These are phyloP conservation scores for Pterobdella sp. DNA, from an alignment of 2,888 invertebrate genomes.

Conservation along the genomic window DNA sequence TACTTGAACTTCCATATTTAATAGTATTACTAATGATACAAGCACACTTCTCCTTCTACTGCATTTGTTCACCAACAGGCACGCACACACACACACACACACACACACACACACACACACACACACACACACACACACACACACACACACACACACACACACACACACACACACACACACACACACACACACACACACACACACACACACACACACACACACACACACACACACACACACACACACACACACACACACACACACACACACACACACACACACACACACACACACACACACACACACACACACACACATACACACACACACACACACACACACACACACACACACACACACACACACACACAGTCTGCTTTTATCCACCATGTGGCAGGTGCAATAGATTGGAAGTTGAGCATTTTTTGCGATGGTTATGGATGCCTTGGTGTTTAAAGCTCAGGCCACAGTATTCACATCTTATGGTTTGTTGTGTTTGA, in stretches of 20 bases:
- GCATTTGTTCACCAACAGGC: neutral
- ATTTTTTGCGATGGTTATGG: too few species aligned
- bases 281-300: conserved; percentile 19
- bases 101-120: conserved; percentile 13
- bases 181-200: conserved; percentile 16
- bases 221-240: conserved; percentile 18
- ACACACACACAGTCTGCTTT: neutral
- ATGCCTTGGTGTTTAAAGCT: too few species aligned
- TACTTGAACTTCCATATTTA: too few species aligned
- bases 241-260: conserved; percentile 20
- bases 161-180: conserved; percentile 18
- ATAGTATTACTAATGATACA: too few species aligned
- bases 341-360: conserved; percentile 16
- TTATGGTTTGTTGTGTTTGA: too few species aligned
- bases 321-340: conserved; percentile 12
- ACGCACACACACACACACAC: conserved; percentile 13
- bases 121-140: conserved; percentile 19
- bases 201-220: conserved; percentile 17
- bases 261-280: conserved; percentile 20
- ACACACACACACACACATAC: conserved; percentile 16
- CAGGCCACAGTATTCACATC: too few species aligned
- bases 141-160: conserved; percentile 18
- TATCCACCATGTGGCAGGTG: too few species aligned
- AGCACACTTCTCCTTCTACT: too few species aligned
- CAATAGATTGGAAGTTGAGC: too few species aligned